These are phyloP conservation scores for Trissoscelio sp. DNA, from an alignment of 2,888 invertebrate genomes.

Conservation along the genomic window DNA sequence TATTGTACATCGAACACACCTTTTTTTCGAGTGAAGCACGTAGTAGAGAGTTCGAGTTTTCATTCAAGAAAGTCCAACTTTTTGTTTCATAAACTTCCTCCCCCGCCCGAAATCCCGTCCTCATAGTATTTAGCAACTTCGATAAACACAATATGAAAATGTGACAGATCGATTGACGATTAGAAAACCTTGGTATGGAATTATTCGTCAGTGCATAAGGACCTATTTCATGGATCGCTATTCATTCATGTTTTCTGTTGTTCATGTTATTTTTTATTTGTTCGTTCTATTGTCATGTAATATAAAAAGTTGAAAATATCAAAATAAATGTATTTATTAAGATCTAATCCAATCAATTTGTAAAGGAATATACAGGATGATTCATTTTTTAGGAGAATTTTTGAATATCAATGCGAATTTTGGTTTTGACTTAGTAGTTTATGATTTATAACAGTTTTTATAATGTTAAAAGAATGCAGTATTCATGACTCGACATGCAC, in stretches of 20 bases:
- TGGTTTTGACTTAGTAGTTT: slow-evolving; percentile 13
- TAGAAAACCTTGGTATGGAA: slow-evolving; percentile 28
- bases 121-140: slow-evolving; percentile 37
- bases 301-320: too few relatives aligned
- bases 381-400: slow-evolving; percentile 31
- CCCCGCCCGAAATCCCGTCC: slow-evolving; percentile 2
- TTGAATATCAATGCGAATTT: slow-evolving; percentile 15
- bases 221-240: background rate
- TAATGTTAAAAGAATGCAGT: slow-evolving; percentile 40
- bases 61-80: slow-evolving; percentile 53
- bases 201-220: slow-evolving; percentile 4
- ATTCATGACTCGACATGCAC: slow-evolving; percentile 46
- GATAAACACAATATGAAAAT: slow-evolving; percentile 46
- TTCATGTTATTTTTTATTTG: background rate
- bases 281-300: slow-evolving; percentile 10
- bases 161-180: slow-evolving; percentile 47
- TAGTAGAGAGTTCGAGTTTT: slow-evolving; percentile 70
- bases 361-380: slow-evolving; percentile 50
- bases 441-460: slow-evolving; percentile 23
- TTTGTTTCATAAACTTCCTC: slow-evolving; percentile 38
- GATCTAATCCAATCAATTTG: too few relatives aligned
- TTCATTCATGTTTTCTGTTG: slow-evolving; percentile 8
- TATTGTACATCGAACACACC: slow-evolving; percentile 69
- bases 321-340: too few relatives aligned
- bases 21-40: slow-evolving; percentile 73